Conservation (phyloP, 1,140 invertebrate genomes). For the Papilio polytes region DNA sequence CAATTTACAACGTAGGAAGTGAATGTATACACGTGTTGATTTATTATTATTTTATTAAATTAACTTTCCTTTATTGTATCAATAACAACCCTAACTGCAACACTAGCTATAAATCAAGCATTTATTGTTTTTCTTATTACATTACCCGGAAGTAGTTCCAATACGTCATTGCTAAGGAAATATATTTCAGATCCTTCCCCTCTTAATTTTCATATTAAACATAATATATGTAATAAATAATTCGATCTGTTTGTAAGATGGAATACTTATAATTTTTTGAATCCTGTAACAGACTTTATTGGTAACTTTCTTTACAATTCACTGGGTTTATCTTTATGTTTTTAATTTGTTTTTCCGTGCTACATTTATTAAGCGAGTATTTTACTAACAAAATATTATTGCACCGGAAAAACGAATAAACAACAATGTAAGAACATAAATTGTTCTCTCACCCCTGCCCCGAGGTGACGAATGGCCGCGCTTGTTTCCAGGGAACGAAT, state of each 20-base stretch:
- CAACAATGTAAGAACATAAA: conserved; percentile 12
- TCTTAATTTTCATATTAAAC: conserved; percentile 45
- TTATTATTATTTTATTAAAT: neutral
- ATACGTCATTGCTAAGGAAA: conserved; percentile 49
- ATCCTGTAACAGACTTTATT: too few species aligned
- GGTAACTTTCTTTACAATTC: too few species aligned
- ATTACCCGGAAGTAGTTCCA: conserved; percentile 39
- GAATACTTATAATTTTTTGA: neutral
- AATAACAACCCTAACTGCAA: neutral
- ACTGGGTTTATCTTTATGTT: neutral
- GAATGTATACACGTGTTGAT: neutral
- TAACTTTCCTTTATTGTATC: conserved; percentile 1
- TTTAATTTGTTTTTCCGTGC: neutral
- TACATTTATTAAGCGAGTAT: neutral
- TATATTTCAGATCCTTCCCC: conserved; percentile 48
- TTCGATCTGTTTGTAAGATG: neutral
- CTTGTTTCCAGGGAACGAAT: conserved; percentile 34
- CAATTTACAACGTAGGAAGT: too few species aligned
- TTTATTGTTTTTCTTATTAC: conserved; percentile 42
- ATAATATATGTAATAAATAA: neutral
- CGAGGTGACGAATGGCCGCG: conserved; percentile 13
- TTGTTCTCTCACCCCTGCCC: neutral
- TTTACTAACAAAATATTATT: neutral
- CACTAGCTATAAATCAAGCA: neutral
- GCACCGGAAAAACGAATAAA: conserved; percentile 3